Evolutionary conservation across 2,888 invertebrate genomes (phyloP).

Genomic region (Anthophora plumipes): DNA sequence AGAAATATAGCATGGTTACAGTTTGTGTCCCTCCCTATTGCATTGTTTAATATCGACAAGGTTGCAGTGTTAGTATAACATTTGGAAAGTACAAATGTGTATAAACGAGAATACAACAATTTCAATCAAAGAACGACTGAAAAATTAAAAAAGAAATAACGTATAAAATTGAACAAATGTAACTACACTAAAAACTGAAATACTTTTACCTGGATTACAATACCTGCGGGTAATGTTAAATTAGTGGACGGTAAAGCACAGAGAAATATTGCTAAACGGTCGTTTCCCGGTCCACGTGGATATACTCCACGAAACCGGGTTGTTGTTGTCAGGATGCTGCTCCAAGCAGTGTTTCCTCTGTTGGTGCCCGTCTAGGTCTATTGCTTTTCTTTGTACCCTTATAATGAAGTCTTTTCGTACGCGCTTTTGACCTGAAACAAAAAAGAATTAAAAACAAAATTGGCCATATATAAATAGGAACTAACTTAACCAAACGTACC

Average conservation of each 20-base stretch:
- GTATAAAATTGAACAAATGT: background rate
- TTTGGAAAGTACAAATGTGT: background rate
- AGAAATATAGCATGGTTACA: background rate
- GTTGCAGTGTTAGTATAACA: background rate
- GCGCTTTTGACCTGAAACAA: constrained; percentile 86
- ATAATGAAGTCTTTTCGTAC: constrained; percentile 86
- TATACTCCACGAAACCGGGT: constrained; percentile 94
- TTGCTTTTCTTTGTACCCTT: constrained; percentile 81
- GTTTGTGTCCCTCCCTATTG: constrained; percentile 27
- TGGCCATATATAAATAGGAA: too few species aligned
- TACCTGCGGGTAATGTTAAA: constrained; percentile 52
- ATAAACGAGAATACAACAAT: background rate
- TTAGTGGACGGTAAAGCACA: constrained; percentile 82
- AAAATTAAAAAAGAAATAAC: constrained; percentile 7
- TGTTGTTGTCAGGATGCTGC: constrained; percentile 94
- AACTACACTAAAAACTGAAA: background rate
- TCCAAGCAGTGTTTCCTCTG: constrained; percentile 90
- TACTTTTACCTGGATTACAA: background rate
- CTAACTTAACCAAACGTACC: constrained; percentile 73
- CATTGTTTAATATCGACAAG: constrained; percentile 4
- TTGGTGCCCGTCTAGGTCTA: constrained; percentile 86
- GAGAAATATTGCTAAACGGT: constrained; percentile 87
- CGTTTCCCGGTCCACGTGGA: constrained; percentile 96
- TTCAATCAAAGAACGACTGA: background rate
- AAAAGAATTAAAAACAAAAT: background rate